Evolutionary conservation across 1,140 invertebrate genomes (phyloP), one percentile per base, ranked within the genome.

Genomic region (Holotrichia oblita): DNA sequence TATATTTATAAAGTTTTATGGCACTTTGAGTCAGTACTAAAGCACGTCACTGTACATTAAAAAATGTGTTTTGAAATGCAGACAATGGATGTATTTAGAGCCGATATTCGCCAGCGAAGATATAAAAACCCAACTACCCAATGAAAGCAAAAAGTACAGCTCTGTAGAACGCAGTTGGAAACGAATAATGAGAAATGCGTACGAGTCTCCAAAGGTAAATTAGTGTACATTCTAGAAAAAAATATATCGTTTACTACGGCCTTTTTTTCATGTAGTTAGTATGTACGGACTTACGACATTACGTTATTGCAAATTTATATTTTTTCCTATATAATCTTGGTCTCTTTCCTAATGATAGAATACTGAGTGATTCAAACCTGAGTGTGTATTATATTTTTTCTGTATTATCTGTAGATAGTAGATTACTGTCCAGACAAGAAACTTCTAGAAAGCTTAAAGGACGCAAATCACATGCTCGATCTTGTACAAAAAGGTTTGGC

Each of bases 51-150:
- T n/a, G n/a, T n/a, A n/a, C n/a, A n/a, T n/a, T 34, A 34, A 34
- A 2, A 34, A 12, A 34, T 78, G 44, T 82, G 17, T 80, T 74
- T 80, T 78, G 82, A 12, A 74, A 69, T 34, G 20, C 22, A 92
- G 92, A 86, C 91, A 92, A 42, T 96, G 94, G 94, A 92, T 96
- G 87, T 96, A 96, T 84, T 85, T 96, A 79, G 95, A 96, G 84
- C 94, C 94, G 0, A 95, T 96, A 80, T 96, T 96, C 83, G 92
- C 91, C 0, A 95, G 94, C 6, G 93, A 94, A 75, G 95, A 96
- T 84, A 96, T 97, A 78, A 93, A 91, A 69, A 87, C 90, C 0
- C 93, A 95, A 83, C 83, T 95, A 41, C 93, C 93, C 0, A 85
- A 91, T 0, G 93, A 94, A 85, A 90, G 91, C n/a, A 94, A 94